Percentiles rank a stretch among this genome's conserved stretches.
Evolutionary conservation across 1,140 invertebrate genomes (phyloP).

Genomic region (Melitaea cinxia): DNA sequence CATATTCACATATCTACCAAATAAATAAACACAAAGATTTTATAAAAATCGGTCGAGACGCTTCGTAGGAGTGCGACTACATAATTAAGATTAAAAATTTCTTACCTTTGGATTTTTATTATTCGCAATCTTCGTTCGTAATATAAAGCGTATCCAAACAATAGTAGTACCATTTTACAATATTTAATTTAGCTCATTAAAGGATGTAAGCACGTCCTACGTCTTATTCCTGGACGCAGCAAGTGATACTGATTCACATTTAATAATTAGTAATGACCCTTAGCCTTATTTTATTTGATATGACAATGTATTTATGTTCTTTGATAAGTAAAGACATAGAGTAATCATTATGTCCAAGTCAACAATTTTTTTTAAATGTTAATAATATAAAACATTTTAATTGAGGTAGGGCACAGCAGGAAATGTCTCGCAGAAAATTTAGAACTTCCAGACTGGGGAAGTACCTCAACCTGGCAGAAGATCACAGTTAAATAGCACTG

Average conservation of each 20-base stretch:
- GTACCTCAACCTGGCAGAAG: no score
- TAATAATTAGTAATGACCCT: constrained; percentile 45
- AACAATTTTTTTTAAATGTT: no score
- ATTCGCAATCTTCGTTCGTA: constrained; percentile 47
- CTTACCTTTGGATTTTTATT: constrained; percentile 62
- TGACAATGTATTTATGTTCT: constrained; percentile 8
- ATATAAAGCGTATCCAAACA: constrained; percentile 55
- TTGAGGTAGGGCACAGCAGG: no score
- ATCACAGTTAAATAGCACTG: no score
- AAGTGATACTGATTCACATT: constrained; percentile 23
- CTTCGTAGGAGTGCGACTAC: no score
- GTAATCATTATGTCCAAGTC: neutral
- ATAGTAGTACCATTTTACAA: constrained; percentile 46
- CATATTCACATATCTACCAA: no score
- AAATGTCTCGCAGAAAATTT: no score
- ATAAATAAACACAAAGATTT: no score
- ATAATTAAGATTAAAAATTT: neutral
- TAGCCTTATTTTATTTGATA: constrained; percentile 35
- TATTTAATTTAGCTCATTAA: constrained; percentile 8
- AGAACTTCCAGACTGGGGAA: no score
- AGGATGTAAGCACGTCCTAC: constrained; percentile 23
- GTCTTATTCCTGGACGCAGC: constrained; percentile 23
- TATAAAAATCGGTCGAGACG: no score
- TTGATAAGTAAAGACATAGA: neutral
- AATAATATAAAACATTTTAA: no score